phyloP scores from a whole-genome alignment of 1,140 invertebrate genomes.

The Heliconius melpomene region DNA sequence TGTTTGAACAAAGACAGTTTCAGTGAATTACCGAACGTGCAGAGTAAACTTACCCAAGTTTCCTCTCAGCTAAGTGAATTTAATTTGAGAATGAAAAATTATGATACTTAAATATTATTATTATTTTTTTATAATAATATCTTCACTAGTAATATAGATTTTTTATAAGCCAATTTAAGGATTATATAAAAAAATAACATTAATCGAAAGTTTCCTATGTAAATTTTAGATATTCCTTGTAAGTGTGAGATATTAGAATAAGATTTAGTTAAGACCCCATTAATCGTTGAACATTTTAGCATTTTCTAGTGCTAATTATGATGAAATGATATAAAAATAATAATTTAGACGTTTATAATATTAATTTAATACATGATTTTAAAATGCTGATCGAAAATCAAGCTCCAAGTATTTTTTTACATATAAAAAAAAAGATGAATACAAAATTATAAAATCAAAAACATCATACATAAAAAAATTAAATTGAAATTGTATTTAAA shows the following conservation, averaged over 20 bases:
- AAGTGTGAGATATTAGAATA: too few relatives aligned
- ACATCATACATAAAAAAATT: neutral
- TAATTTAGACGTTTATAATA: neutral
- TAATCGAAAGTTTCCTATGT: too few relatives aligned
- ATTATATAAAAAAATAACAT: too few relatives aligned
- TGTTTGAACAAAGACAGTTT: slow-evolving; percentile 30
- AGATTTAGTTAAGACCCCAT: too few relatives aligned
- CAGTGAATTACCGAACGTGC: neutral
- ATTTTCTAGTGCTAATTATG: too few relatives aligned
- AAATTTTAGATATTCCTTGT: too few relatives aligned
- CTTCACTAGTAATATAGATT: too few relatives aligned
- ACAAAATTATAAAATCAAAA: neutral
- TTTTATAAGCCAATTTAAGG: too few relatives aligned
- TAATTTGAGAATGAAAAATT: neutral
- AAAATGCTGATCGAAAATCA: neutral
- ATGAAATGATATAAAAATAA: too few relatives aligned
- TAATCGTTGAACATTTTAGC: too few relatives aligned
- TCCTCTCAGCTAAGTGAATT: neutral
- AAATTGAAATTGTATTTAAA: neutral
- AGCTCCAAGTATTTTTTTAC: neutral
- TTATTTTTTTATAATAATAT: too few relatives aligned
- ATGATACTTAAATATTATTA: neutral
- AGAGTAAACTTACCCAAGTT: neutral
- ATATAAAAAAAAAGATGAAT: neutral
- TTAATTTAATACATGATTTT: neutral